These are phyloP conservation scores for Podarcis raffonei DNA, from an alignment of 2,113 vertebrate species.

Conservation along the genomic window DNA sequence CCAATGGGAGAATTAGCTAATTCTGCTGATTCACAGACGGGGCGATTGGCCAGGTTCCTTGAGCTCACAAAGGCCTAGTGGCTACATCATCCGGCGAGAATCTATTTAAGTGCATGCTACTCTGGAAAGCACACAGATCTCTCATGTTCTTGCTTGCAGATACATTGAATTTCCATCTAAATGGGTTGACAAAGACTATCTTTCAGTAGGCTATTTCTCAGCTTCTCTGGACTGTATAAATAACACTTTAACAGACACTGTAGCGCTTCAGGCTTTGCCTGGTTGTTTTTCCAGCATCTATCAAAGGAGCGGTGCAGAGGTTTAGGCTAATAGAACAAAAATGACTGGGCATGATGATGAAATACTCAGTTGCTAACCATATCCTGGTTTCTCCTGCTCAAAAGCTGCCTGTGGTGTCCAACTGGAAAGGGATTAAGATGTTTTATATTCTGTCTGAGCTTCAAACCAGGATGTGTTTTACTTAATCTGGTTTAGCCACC, in stretches of 20 bases:
- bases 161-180: neutral
- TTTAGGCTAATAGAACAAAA: conserved; percentile 21
- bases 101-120: conserved; percentile 6
- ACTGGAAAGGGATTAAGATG: conserved; percentile 71
- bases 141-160: neutral
- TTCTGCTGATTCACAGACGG: conserved; percentile 40
- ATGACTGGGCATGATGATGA: neutral
- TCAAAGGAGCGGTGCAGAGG: neutral
- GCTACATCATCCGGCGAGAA: neutral
- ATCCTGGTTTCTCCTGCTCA: conserved; percentile 30
- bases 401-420: conserved; percentile 54
- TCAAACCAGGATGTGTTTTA: conserved; percentile 84
- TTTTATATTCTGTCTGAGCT: conserved; percentile 82
- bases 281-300: conserved; percentile 6
- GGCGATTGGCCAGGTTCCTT: conserved; percentile 47
- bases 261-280: neutral
- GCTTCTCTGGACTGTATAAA: neutral
- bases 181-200: conserved; percentile 3
- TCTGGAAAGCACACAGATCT: neutral
- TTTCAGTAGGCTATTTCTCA: neutral
- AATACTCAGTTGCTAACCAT: conserved; percentile 15
- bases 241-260: neutral
- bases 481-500: conserved; percentile 86
- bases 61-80: conserved; percentile 41
- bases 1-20: conserved; percentile 46